Conservation (phyloP, 2,888 invertebrate species). For the Archaeoteleia sp. region DNA sequence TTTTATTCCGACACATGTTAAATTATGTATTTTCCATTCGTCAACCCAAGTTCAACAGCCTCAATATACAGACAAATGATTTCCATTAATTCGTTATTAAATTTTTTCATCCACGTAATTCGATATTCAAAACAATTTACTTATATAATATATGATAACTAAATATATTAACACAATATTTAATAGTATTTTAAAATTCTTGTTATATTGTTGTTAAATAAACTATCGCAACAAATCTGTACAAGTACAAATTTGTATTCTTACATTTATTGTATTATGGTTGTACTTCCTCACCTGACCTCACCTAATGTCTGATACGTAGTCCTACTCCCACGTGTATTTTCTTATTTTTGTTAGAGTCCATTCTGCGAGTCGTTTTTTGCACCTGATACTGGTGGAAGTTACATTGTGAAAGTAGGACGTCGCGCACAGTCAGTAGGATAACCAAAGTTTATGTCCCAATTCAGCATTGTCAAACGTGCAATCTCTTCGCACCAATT, state of each 20-base stretch:
- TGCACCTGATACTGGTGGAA: constrained; percentile 32
- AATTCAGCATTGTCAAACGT: constrained; percentile 32
- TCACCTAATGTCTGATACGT: constrained; percentile 22
- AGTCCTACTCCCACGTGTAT: constrained; percentile 29
- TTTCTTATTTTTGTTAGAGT: constrained; percentile 9
- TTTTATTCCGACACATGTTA: constrained; percentile 32
- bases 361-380: constrained; percentile 26
- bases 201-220: too few species aligned
- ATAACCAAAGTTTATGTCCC: constrained; percentile 3
- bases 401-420: constrained; percentile 37
- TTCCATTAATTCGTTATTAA: constrained; percentile 1
- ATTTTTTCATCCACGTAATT: constrained; percentile 2
- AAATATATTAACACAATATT: too few species aligned
- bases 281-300: constrained; percentile 19
- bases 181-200: too few species aligned
- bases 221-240: too few species aligned
- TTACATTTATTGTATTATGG: neutral
- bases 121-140: neutral
- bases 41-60: constrained; percentile 8
- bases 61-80: constrained; percentile 18
- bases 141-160: neutral
- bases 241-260: too few species aligned
- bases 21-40: constrained; percentile 28
- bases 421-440: constrained; percentile 6
- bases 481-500: constrained; percentile 23